A percentile compares a stretch with the other conserved stretches of the same genome.
phyloP scores from a whole-genome alignment of 2,113 vertebrate genomes.

The Natator depressus region DNA sequence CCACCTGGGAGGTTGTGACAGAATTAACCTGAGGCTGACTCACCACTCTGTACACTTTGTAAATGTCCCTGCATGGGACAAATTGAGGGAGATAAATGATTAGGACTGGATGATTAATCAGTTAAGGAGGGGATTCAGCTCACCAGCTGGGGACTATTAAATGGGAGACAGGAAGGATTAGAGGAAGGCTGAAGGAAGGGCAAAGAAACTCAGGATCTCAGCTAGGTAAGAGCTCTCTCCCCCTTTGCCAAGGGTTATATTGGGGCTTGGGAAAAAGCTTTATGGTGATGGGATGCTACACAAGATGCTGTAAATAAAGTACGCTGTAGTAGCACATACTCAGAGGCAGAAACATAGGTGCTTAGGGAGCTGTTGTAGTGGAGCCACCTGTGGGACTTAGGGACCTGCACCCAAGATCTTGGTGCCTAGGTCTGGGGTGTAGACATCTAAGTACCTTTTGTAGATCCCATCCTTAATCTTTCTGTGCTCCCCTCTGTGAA shows the following conservation, averaged over 20 bases:
- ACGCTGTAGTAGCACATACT: not conserved
- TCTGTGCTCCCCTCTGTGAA: not conserved
- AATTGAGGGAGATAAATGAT: not conserved
- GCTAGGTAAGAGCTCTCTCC: not conserved
- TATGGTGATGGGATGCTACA: not conserved
- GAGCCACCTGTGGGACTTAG: too few species aligned
- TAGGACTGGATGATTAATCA: not conserved
- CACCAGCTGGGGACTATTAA: not conserved
- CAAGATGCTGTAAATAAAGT: not conserved
- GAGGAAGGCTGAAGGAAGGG: not conserved
- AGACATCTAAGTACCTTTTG: too few species aligned
- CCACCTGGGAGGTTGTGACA: not conserved
- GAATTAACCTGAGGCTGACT: not conserved
- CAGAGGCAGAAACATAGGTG: too few species aligned
- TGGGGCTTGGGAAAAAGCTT: not conserved
- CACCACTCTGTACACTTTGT: not conserved
- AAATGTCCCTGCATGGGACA: not conserved
- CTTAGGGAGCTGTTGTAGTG: too few species aligned
- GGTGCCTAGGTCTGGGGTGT: too few species aligned
- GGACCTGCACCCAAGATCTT: too few species aligned
- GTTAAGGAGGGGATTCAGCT: not conserved
- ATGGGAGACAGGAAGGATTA: not conserved
- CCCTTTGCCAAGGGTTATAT: not conserved
- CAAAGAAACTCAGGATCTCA: not conserved
- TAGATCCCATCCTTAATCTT: too few species aligned